Base-by-base conservation (phyloP, 2,888 invertebrate genomes). In the Cephus nigrinus region DNA sequence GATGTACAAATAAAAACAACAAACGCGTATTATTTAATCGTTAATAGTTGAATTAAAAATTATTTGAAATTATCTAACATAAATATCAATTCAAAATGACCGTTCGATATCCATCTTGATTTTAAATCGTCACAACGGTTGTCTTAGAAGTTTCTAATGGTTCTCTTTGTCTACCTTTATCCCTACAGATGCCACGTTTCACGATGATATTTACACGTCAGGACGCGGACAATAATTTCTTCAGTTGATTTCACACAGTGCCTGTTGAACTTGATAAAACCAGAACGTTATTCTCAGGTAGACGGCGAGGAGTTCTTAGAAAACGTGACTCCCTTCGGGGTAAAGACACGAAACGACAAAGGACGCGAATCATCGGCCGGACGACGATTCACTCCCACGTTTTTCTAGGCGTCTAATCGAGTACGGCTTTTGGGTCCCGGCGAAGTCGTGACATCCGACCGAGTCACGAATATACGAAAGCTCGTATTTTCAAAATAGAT, bases 381-480 rank as follows among this genome's bases (percentile, higher is more conserved):
- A 55, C 40, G 40, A 55, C 40, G 40, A 55, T 55, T 55, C 40
- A 55, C 40, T 23, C 40, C 40, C 40, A 55, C 40, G 40, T 55
- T 55, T 55, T 55, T 55, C 23, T 15, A 23, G 23, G 40, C 40
- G 40, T 55, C 40, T 55, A 55, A 55, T 23, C 40, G 40, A 23
- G 40, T 55, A 23, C 23, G 40, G 40, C 23, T 55, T 55, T 55
- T 55, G 55, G 35, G 15, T 4, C 11, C 23, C 55, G 71, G n/a
- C 74, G 68, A 78, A 73, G 75, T 76, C 71, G 40, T 55, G 40
- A 55, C 69, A 71, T 74, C 68, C 76, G 23, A 55, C 40, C 69
- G 76, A 30, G 74, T 40, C 31, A 73, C 74, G 36, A 68, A 80
- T 69, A 79, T 69, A 71, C 71, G 73, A 35, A 40, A 75, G 40